These are phyloP conservation scores for Asobara japonica DNA, from an alignment of 1,140 invertebrate genomes.

Conservation along the genomic window DNA sequence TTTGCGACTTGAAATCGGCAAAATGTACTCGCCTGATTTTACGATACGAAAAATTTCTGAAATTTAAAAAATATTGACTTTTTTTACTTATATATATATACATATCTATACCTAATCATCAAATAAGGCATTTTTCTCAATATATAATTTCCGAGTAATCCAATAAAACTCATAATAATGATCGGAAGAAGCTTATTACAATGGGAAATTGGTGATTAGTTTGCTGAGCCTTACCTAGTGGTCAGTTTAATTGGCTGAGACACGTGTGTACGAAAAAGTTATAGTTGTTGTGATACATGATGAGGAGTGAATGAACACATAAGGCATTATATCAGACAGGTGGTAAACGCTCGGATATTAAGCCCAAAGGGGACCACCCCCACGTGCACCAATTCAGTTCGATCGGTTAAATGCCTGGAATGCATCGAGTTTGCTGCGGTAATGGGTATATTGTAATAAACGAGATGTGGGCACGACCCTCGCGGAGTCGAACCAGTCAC, in stretches of 20 bases:
- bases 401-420: background rate
- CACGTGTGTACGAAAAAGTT: background rate
- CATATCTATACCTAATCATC: too few species aligned
- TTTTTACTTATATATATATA: too few species aligned
- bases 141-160: background rate
- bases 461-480: too few species aligned
- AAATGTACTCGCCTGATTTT: too few species aligned
- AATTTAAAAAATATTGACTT: too few species aligned
- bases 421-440: too few species aligned
- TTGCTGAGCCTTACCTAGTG: slow-evolving; percentile 8
- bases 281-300: slow-evolving; percentile 5
- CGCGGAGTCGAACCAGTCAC: too few species aligned
- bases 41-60: too few species aligned
- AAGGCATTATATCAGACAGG: background rate
- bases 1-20: too few species aligned
- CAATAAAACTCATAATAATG: slow-evolving; percentile 12
- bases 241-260: slow-evolving; percentile 17
- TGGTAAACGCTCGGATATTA: slow-evolving; percentile 11
- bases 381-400: background rate
- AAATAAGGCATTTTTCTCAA: background rate
- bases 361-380: background rate
- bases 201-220: background rate
- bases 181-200: slow-evolving; percentile 20
- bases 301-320: slow-evolving; percentile 4
- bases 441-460: too few species aligned